Base-by-base conservation (phyloP, 2,888 invertebrate species). In the Strigamia crassipes region DNA sequence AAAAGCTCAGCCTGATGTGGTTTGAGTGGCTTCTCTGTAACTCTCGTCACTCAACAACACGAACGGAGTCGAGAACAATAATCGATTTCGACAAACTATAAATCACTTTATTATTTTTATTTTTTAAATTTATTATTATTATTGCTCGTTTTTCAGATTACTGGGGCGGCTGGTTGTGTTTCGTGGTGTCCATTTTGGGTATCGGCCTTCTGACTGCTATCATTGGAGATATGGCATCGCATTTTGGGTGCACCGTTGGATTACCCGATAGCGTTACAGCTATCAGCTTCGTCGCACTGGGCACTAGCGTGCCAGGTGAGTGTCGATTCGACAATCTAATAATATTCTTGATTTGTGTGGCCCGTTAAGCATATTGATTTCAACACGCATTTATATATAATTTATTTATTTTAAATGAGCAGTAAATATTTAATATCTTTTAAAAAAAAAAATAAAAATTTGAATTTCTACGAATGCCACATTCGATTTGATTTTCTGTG, bases 231-330 rank as follows among this genome's bases (percentile, higher is more conserved):
- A 92, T 99, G 78, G 99, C 99, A 4, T 94, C 97, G 0, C 95
- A 96, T 89, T 98, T 99, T 88, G 99, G 99, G 84, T 98, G 98
- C 89, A 97, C 97, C 34, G 91, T 99, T 82, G 98, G 98, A 85
- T 93, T 99, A 86, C 94, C 95, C 89, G 99, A 99, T 89, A 93
- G 96, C 8, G 96, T 99, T 84, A 99, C 99, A 79, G 99, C 99
- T 85, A 96, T 99, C 86, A 93, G 96, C 66, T 96, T 99, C 88
- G 99, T 99, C 23, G 99, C 99, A 13, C 91, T 99, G 84, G 99
- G 99, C 85, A 99, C 99, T 84, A 97, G 97, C 90, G 94, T 99
- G 89, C 99, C 99, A 90, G 97, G 97, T 96, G 89, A 85, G 73
- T 56, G 18, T 18, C n/a, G 15, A 56, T 2, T 18, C 15, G 13